phyloP scores from a whole-genome alignment of 2,888 invertebrate genomes.

The Oligia fasciuncula region DNA sequence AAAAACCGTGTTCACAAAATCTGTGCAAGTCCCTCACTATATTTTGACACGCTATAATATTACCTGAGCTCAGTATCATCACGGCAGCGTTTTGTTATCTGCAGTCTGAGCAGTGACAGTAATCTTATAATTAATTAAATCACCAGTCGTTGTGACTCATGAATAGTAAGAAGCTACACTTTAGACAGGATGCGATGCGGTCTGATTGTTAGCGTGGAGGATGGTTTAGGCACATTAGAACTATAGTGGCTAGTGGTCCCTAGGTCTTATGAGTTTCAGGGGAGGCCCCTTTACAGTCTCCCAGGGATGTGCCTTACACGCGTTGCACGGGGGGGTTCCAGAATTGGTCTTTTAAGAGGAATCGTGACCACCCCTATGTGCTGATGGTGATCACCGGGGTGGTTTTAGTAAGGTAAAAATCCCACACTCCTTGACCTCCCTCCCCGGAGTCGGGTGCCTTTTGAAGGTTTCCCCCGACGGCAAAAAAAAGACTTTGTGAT shows the following conservation, averaged over 20 bases:
- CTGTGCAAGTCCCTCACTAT: neutral
- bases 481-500: neutral
- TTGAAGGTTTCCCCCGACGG: too few species aligned
- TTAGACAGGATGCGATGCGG: slow-evolving; percentile 20
- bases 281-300: too few species aligned
- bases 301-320: too few species aligned
- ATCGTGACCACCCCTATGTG: too few species aligned
- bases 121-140: slow-evolving; percentile 71
- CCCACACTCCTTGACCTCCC: too few species aligned
- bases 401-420: too few species aligned
- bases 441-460: too few species aligned
- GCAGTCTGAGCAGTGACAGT: slow-evolving; percentile 58
- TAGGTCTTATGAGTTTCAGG: neutral
- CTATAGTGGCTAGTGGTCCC: neutral
- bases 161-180: slow-evolving; percentile 66
- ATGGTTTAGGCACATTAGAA: neutral
- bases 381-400: too few species aligned
- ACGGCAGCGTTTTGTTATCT: slow-evolving; percentile 59
- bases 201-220: slow-evolving; percentile 18
- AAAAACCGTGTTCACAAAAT: neutral
- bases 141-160: slow-evolving; percentile 57
- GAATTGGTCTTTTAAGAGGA: too few species aligned
- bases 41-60: slow-evolving; percentile 34
- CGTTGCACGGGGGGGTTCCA: too few species aligned
- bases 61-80: slow-evolving; percentile 53